Evolutionary conservation across 2,888 invertebrate species (phyloP), one percentile per base, ranked within the genome.

Genomic region (Teleogryllus oceanicus): DNA sequence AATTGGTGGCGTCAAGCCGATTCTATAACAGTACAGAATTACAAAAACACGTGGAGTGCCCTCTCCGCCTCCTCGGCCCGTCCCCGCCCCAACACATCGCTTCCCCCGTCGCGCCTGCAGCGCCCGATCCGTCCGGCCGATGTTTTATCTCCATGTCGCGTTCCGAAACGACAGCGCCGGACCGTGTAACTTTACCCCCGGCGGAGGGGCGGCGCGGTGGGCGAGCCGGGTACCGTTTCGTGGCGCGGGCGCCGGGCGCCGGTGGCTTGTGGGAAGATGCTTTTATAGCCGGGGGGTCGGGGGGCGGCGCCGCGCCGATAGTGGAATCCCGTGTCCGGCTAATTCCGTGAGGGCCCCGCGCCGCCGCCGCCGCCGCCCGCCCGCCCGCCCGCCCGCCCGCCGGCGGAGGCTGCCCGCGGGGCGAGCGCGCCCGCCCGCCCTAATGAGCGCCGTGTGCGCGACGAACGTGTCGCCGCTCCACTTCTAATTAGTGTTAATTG

Each of bases 401-500:
- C 18, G 62, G 3, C 62, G 18, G 62, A 62, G 62, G 62, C 62
- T 16, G 62, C 24, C 12, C n/a, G 62, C 16, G 16, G 13, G 13
- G 62, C n/a, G 16, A n/a, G 62, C 62, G 1, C 62, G 62, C 4
- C n/a, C 16, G 62, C n/a, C n/a, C 16, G 62, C 62, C 13, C n/a
- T 62, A 62, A 62, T 62, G 62, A 62, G 62, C n/a, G 62, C 62
- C 62, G 62, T 62, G 62, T 62, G 62, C 62, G 62, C 62, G 62
- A 62, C 62, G 62, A 62, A 62, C 62, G 62, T 62, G 62, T 62
- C 62, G 62, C n/a, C 62, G n/a, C n/a, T 62, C 62, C 62, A 62
- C 62, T 62, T 62, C 62, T 62, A 62, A 62, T 62, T 62, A 62
- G 62, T 8, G 62, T 62, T 62, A 62, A 62, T 62, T 62, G 62